phyloP scores from a whole-genome alignment of 2,888 invertebrate genomes.

The Stegophylla sp. region DNA sequence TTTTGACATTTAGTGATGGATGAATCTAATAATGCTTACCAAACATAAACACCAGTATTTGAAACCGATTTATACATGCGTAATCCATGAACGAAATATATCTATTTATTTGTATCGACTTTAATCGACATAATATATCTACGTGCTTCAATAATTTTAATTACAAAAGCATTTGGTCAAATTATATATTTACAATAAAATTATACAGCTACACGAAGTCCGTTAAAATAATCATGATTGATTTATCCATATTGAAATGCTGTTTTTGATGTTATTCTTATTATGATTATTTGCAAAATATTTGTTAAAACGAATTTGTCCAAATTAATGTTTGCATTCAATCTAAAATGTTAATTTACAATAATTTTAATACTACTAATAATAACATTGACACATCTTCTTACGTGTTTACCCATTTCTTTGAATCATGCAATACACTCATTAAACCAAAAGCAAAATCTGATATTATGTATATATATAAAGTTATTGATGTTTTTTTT shows the following conservation, averaged over 20 bases:
- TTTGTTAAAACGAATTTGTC: too few relatives aligned
- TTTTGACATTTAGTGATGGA: constrained; percentile 26
- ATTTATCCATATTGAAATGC: too few relatives aligned
- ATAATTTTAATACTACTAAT: not conserved
- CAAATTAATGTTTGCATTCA: too few relatives aligned
- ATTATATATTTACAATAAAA: too few relatives aligned
- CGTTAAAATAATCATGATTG: too few relatives aligned
- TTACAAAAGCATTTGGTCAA: not conserved
- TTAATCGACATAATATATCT: too few relatives aligned
- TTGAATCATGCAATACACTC: not conserved
- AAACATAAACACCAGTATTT: constrained; percentile 1
- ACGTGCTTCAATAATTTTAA: not conserved
- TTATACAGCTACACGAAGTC: too few relatives aligned
- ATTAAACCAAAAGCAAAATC: not conserved
- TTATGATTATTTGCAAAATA: too few relatives aligned
- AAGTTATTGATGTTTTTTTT: constrained; percentile 13
- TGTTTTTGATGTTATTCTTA: too few relatives aligned
- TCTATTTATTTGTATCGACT: not conserved
- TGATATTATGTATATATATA: not conserved
- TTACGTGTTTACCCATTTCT: not conserved
- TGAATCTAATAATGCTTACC: not conserved
- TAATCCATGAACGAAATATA: not conserved
- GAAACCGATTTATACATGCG: not conserved
- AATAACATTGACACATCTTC: not conserved
- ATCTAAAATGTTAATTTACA: too few relatives aligned